Conservation (phyloP, 2,113 vertebrate genomes). For the Myodes glareolus region DNA sequence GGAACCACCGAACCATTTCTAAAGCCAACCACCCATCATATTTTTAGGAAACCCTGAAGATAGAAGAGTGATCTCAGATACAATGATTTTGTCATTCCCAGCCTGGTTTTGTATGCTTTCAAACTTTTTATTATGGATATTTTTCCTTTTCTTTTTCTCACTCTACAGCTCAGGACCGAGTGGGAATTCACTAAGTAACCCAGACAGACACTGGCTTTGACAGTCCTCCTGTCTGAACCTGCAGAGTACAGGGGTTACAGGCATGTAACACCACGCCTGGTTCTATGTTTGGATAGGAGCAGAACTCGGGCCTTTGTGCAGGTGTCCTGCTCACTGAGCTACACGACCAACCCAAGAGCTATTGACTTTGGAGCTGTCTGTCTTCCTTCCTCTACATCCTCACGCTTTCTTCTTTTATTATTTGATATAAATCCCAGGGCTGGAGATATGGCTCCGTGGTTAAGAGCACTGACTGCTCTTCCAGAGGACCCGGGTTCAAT, state of each 20-base stretch:
- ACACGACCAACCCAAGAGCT: neutral
- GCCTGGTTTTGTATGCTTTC: slow-evolving; percentile 10
- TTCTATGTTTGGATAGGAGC: neutral
- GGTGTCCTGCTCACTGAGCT: neutral
- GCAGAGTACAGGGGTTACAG: neutral
- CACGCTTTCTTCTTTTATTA: neutral
- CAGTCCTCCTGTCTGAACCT: neutral
- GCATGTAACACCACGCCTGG: neutral
- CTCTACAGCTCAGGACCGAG: neutral
- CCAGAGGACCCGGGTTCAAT: too few relatives aligned
- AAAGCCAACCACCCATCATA: neutral
- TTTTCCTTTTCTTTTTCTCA: neutral
- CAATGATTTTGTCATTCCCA: neutral
- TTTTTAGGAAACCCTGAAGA: neutral
- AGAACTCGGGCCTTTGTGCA: too few relatives aligned
- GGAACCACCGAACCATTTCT: neutral
- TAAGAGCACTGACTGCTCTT: too few relatives aligned
- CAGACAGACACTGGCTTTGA: neutral
- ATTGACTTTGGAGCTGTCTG: too few relatives aligned
- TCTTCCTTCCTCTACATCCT: neutral
- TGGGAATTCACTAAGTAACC: neutral
- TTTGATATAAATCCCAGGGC: slow-evolving; percentile 27
- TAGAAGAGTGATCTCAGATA: neutral
- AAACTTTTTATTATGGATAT: neutral
- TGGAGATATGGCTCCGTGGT: too few relatives aligned